Percentiles rank a stretch among this genome's conserved stretches.
These are phyloP conservation scores for Aphaenogaster rudis DNA, from an alignment of 1,140 invertebrate species.

Conservation along the genomic window DNA sequence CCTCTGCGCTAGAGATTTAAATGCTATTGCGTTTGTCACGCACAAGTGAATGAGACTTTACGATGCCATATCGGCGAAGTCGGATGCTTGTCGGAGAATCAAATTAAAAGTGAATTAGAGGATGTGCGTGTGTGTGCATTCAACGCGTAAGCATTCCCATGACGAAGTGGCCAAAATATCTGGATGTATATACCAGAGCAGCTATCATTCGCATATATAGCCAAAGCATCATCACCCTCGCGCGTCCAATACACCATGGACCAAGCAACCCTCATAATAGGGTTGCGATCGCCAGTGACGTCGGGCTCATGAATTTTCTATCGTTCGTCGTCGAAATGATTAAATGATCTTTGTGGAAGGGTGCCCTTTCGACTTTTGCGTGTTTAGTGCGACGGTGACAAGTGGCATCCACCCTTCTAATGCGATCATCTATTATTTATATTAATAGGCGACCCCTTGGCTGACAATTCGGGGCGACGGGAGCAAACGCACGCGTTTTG, in stretches of 20 bases:
- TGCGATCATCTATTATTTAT: conserved; percentile 83
- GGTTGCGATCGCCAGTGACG: conserved; percentile 68
- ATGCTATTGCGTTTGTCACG: background rate
- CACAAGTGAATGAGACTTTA: conserved; percentile 2
- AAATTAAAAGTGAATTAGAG: conserved; percentile 86
- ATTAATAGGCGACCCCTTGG: conserved; percentile 72
- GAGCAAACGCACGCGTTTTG: background rate
- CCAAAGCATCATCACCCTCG: conserved; percentile 49
- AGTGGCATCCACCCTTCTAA: conserved; percentile 76
- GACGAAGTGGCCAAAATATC: conserved; percentile 69
- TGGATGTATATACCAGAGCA: conserved; percentile 53
- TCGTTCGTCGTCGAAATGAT: conserved; percentile 81
- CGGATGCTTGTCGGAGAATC: conserved; percentile 66
- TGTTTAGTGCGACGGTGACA: conserved; percentile 64
- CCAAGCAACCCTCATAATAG: conserved; percentile 69
- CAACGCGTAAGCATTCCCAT: conserved; percentile 77
- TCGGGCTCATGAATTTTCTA: conserved; percentile 85
- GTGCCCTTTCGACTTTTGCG: conserved; percentile 70
- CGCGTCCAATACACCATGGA: conserved; percentile 44
- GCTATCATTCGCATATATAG: conserved; percentile 70
- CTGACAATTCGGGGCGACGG: conserved; percentile 30
- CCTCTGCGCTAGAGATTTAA: background rate
- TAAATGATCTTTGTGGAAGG: conserved; percentile 78
- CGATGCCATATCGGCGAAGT: background rate
- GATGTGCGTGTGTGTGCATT: conserved; percentile 81